Evolutionary conservation across 1,140 invertebrate species (phyloP).

Genomic region (Notospermus geniculatus): DNA sequence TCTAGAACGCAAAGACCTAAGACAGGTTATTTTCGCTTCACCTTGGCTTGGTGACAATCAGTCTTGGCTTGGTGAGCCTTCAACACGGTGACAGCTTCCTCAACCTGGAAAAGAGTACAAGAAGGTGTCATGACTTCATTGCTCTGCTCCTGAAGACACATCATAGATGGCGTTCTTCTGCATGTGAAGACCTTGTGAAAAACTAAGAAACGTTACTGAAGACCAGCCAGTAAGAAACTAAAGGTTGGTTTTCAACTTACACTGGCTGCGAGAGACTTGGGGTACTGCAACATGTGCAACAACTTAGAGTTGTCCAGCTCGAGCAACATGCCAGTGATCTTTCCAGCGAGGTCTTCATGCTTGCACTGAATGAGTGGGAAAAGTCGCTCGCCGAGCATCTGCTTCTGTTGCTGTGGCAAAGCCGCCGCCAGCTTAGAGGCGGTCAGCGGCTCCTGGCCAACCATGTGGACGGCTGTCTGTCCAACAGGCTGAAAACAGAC

Average conservation of each 20-base stretch:
- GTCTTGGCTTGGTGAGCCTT: conserved; percentile 96
- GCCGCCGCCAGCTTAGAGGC: conserved; percentile 94
- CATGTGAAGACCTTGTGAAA: neutral
- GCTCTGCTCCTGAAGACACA: neutral
- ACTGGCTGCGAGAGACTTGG: conserved; percentile 92
- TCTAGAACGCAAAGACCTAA: no score
- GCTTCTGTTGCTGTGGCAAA: conserved; percentile 92
- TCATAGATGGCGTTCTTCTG: no score
- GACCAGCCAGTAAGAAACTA: no score
- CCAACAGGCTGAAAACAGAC: conserved; percentile 9
- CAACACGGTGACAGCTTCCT: conserved; percentile 94
- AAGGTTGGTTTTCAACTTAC: conserved; percentile 55
- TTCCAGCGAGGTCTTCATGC: conserved; percentile 90
- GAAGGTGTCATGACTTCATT: no score
- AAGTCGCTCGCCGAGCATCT: conserved; percentile 96
- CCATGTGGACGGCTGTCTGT: conserved; percentile 64
- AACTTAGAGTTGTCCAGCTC: conserved; percentile 99
- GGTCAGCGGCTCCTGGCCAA: conserved; percentile 93
- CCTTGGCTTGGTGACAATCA: conserved; percentile 28
- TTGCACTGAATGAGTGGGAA: conserved; percentile 94
- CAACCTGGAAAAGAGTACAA: conserved; percentile 63
- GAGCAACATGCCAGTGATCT: conserved; percentile 99
- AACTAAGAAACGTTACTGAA: no score
- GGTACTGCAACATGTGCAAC: conserved; percentile 96
- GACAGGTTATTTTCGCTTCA: no score